Evolutionary conservation across 2,888 invertebrate genomes (phyloP), one percentile per base, ranked within the genome.

Genomic region (Eretmocerus hayati): DNA sequence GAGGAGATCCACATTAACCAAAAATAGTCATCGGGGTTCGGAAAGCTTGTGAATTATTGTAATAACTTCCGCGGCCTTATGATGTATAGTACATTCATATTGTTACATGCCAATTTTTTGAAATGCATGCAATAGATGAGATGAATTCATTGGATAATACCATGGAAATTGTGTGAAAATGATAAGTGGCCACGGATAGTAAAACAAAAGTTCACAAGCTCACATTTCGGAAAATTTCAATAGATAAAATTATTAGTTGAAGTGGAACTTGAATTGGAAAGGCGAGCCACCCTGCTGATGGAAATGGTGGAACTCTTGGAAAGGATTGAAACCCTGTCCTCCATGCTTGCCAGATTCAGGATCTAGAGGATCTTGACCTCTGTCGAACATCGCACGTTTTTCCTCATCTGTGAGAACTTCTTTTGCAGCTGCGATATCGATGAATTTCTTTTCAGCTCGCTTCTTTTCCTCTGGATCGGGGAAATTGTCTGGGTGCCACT

Each of bases 401-500:
- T 97, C 96, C 55, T 87, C 79, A 77, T 88, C 85, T 35, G 88
- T 87, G 26, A 88, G 74, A 61, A 94, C 95, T 79, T 99, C 99
- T 74, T 99, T 99, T 45, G 99, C 99, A 33, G 96, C 92, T 3
- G 97, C 99, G 63, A 99, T 87, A 72, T 99, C 97, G 55, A 99
- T 95, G 71, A 99, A 99, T 75, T 88, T 94, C 74, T 94, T 94
- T 73, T 99, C 90, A 0, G 99, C 99, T 42, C 84, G 77, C 67
- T 93, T 90, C 75, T 96, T 96, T 69, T 92, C 91, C 54, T 89
- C 87, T 11, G 83, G 87, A 42, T 80, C 79, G 44, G 79, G 80
- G 73, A 85, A 96, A 74, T 89, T 93, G 74, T 99, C 99, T 0
- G 99, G 99, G 76, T 99, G 99, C 96, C 97, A 99, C 72, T 95